Evolutionary conservation across 2,797 vertebrate species (phyloP).

Genomic region (Alosa sapidissima): DNA sequence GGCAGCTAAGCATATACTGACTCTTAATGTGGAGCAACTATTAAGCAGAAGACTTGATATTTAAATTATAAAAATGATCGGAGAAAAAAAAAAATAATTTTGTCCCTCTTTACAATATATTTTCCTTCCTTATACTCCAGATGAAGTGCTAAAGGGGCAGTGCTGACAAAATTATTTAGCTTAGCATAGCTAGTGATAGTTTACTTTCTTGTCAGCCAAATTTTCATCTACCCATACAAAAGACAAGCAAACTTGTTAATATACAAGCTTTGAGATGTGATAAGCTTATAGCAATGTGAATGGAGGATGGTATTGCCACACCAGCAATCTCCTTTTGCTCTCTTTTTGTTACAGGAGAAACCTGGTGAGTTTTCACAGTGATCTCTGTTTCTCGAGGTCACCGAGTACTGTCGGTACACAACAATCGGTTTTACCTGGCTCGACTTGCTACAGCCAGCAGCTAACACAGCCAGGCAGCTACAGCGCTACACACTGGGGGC

Average conservation of each 20-base stretch:
- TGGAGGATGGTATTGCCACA: background rate
- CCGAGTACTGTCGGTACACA: no score
- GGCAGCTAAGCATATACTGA: background rate
- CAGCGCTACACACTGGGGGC: no score
- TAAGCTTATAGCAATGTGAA: background rate
- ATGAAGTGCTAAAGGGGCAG: background rate
- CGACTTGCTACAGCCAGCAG: no score
- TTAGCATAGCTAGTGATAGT: background rate
- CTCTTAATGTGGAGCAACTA: no score
- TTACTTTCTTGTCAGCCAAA: background rate
- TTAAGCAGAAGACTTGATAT: no score
- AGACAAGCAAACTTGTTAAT: background rate
- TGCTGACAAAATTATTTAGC: background rate
- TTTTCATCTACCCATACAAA: background rate
- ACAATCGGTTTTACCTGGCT: no score
- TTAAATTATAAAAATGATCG: background rate
- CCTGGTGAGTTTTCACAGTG: no score
- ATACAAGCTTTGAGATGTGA: background rate
- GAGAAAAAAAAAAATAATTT: background rate
- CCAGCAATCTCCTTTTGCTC: background rate
- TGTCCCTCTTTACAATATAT: no score
- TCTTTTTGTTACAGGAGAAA: no score
- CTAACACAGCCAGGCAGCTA: no score
- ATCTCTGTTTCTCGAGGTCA: no score
- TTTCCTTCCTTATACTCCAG: background rate